Evolutionary conservation across 2,888 invertebrate genomes (phyloP), one percentile per base, ranked within the genome.

Genomic region (Tetropium fuscum): DNA sequence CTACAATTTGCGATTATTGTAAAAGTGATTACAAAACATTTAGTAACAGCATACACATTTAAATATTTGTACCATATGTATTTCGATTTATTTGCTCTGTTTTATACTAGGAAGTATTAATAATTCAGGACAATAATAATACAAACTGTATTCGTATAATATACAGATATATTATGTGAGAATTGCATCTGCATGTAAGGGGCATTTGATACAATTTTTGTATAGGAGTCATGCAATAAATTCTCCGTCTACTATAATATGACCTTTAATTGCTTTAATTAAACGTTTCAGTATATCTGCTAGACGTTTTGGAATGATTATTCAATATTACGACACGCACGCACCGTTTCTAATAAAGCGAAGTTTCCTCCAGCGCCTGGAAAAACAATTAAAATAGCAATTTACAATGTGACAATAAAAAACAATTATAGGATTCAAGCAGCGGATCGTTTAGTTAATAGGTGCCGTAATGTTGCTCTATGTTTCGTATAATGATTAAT

Each of bases 371-470:
- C 13, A 44, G 7, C 20, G 25, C 8, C 1, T 5, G 16, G n/a
- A 16, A 1, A 6, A 7, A 44, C 27, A 44, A 44, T 44, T 44
- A 44, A 44, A 44, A 30, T 8, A 10, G 27, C 5, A 44, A 30
- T 44, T 44, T 44, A 16, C 30, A n/a, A 44, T 30, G 44, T 44
- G 44, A 44, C 44, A 44, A 44, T 44, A 44, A 44, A 43, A 27
- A 44, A 27, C 25, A 22, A 44, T 44, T 27, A 44, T 44, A 25
- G 27, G 25, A 16, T 30, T 16, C 44, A 44, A 27, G 44, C 30
- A 44, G 44, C 44, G 44, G n/a, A 44, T 44, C 44, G 44, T 16
- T 30, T n/a, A 20, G n/a, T 27, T 44, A 27, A 44, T 18, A 44
- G 44, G 10, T 27, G 44, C 27, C 16, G 30, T 16, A 25, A 25